These are phyloP conservation scores for Odontamblyopus lacepedii DNA, from an alignment of 2,797 vertebrate species.

Conservation along the genomic window DNA sequence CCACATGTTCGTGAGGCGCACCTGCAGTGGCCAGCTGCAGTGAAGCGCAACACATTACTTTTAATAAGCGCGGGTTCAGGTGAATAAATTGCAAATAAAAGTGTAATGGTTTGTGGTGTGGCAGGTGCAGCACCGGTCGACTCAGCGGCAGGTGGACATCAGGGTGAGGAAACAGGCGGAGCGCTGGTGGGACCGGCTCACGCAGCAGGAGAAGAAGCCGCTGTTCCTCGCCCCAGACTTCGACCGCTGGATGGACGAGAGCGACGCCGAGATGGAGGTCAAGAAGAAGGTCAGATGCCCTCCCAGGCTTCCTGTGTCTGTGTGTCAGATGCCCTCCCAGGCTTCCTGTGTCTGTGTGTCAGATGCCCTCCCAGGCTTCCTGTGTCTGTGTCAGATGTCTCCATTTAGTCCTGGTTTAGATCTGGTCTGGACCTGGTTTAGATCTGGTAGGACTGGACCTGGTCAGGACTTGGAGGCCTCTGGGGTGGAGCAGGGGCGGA, in stretches of 20 bases:
- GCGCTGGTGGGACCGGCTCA: conserved; percentile 95
- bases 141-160: conserved; percentile 91
- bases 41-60: too few relatives aligned
- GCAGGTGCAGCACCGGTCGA: conserved; percentile 78
- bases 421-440: too few relatives aligned
- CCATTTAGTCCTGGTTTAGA: too few relatives aligned
- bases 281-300: conserved; percentile 83
- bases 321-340: not conserved
- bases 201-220: conserved; percentile 90
- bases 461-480: too few relatives aligned
- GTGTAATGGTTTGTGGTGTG: not conserved
- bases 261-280: conserved; percentile 95
- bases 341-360: not conserved
- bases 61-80: too few relatives aligned
- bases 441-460: too few relatives aligned
- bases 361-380: not conserved
- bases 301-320: not conserved
- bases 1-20: too few relatives aligned
- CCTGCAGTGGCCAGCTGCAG: too few relatives aligned
- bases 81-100: too few relatives aligned
- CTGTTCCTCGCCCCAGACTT: conserved; percentile 92
- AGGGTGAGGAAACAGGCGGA: conserved; percentile 87
- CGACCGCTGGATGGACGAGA: conserved; percentile 97
- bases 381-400: too few relatives aligned
- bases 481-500: too few relatives aligned